Evolutionary conservation across 2,113 vertebrate genomes (phyloP).

Genomic region (Coturnix japonica): DNA sequence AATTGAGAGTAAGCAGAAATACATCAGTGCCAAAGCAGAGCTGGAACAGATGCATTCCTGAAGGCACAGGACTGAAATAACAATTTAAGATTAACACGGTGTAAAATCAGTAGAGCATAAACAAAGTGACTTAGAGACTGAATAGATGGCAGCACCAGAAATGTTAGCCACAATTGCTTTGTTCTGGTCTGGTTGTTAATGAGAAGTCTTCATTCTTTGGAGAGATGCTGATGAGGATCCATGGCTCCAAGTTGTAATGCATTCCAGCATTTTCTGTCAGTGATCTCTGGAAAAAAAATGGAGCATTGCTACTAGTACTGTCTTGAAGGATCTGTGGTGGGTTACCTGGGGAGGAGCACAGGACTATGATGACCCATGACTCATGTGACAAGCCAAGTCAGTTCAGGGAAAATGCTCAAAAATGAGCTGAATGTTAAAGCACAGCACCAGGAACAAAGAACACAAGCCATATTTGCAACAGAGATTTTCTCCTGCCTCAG

Average conservation of each 20-base stretch:
- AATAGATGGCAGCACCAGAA: background rate
- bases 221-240: background rate
- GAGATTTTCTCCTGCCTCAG: background rate
- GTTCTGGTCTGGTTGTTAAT: background rate
- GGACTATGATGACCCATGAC: background rate
- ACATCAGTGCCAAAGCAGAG: background rate
- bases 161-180: background rate
- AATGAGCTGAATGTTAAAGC: background rate
- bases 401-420: background rate
- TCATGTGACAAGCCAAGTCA: background rate
- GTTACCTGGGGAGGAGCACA: background rate
- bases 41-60: background rate
- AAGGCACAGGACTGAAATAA: background rate
- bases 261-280: background rate
- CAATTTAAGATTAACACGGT: background rate
- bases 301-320: background rate
- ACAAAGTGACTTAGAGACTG: background rate
- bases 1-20: background rate
- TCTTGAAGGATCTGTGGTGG: background rate
- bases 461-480: background rate
- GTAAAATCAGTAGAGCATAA: background rate
- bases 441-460: background rate
- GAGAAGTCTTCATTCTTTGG: background rate
- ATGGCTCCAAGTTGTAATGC: background rate
- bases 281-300: background rate